Base-by-base conservation (phyloP, 2,888 invertebrate species). In the Volucella bombylans region DNA sequence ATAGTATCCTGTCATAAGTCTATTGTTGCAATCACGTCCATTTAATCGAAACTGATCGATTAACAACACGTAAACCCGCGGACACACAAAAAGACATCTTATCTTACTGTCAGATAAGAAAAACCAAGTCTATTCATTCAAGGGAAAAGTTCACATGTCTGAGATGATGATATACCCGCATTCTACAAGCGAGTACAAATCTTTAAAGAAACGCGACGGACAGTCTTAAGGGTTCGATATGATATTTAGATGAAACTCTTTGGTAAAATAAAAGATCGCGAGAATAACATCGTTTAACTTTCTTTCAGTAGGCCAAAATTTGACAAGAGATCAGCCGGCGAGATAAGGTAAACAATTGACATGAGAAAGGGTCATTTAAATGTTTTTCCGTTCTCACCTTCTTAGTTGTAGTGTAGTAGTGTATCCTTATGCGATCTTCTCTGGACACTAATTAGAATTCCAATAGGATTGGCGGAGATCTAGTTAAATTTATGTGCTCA, bases 21-120 rank as follows among this genome's bases (percentile, higher is more conserved):
- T 69, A 78, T 86, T 86, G 86, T 86, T 82, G 31, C 54, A 61
- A 82, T 86, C 86, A 86, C 86, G 86, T 86, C 86, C 78, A 82
- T 86, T 82, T 67, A 54, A 82, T 86, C 77, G 82, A 86, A 82
- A 73, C 78, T 82, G 86, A 86, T 86, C 86, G 86, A 86, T 86
- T 86, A 73, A 82, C 65, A 82, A 64, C 61, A 72, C 14, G 54
- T 61, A 81, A 67, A 49, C 76, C 61, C 80, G 74, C 76, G 76
- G 76, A 72, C 80, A 74, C 55, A 82, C 59, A 85, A 74, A 83
- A 72, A 52, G 76, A 80, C 64, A 61, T 47, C 64, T 31, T 45
- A 52, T 61, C n/a, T 15, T 45, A 55, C 47, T 14, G 14, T 49
- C 45, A 43, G 61, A 77, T 72, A 73, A 67, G 49, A 23, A 31